Conservation (phyloP, 35 echinoderm and acorn worm genomes). For the Lytechinus variegatus region DNA sequence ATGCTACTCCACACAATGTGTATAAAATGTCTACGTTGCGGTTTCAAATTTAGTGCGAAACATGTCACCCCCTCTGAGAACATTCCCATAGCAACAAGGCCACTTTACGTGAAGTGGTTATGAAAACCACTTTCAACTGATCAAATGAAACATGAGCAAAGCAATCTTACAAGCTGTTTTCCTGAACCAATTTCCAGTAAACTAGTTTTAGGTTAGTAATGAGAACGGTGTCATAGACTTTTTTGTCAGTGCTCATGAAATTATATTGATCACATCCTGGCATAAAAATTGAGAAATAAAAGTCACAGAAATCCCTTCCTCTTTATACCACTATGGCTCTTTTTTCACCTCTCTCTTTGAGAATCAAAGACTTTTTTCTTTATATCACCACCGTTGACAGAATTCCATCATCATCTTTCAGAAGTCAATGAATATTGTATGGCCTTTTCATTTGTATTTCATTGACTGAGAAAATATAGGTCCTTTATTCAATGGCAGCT, state of each 20-base stretch:
- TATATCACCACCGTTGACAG: not conserved
- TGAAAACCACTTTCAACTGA: too few species aligned
- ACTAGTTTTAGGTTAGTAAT: too few species aligned
- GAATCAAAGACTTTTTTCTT: not conserved
- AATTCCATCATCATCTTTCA: not conserved
- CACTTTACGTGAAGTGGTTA: too few species aligned
- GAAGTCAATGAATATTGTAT: not conserved
- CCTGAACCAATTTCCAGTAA: too few species aligned
- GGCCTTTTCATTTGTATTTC: slow-evolving; percentile 19
- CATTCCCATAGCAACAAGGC: too few species aligned
- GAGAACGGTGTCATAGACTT: too few species aligned
- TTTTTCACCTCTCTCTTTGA: not conserved
- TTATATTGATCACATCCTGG: not conserved
- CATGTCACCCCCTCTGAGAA: too few species aligned
- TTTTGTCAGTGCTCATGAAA: not conserved
- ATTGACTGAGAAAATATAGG: not conserved
- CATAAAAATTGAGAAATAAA: not conserved
- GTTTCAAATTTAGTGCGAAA: too few species aligned
- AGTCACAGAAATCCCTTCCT: not conserved
- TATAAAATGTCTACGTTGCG: too few species aligned
- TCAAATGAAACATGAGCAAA: too few species aligned
- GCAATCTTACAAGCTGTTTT: too few species aligned
- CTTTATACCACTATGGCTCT: not conserved
- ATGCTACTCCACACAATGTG: too few species aligned
- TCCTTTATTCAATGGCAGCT: not conserved